phyloP scores from a whole-genome alignment of 2,888 invertebrate species.

The Iphiclides podalirius region DNA sequence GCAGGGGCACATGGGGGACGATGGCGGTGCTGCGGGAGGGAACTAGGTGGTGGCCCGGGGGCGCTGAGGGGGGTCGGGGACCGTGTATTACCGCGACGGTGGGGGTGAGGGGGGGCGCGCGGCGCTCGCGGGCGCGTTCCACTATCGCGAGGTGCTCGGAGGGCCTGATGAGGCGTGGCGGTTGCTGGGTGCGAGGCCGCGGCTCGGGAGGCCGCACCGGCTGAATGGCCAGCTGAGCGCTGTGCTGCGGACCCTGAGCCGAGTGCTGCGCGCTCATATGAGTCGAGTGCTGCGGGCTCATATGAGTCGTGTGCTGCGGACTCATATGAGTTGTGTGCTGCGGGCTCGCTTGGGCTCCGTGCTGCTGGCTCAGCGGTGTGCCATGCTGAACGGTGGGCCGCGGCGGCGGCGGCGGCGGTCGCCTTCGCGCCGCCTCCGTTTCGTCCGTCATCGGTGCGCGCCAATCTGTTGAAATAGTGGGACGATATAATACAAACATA shows the following conservation, averaged over 20 bases:
- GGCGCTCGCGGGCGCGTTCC: slow-evolving; percentile 41
- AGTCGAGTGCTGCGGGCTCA: slow-evolving; percentile 6
- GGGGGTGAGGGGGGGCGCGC: slow-evolving; percentile 52
- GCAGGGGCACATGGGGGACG: slow-evolving; percentile 27
- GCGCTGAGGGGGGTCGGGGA: slow-evolving; percentile 39
- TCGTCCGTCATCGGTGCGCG: slow-evolving; percentile 76
- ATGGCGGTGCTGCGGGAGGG: slow-evolving; percentile 26
- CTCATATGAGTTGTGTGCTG: slow-evolving; percentile 8
- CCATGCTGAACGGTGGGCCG: slow-evolving; percentile 49
- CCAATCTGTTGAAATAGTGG: slow-evolving; percentile 60
- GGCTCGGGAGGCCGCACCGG: slow-evolving; percentile 48
- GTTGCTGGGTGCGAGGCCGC: slow-evolving; percentile 49
- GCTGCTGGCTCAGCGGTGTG: slow-evolving; percentile 10
- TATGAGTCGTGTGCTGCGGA: slow-evolving; percentile 20
- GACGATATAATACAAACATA: slow-evolving; percentile 32
- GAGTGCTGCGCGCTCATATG: slow-evolving; percentile 7
- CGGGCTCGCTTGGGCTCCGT: slow-evolving; percentile 5
- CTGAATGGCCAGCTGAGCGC: slow-evolving; percentile 13
- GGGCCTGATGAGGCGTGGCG: slow-evolving; percentile 66
- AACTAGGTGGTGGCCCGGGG: slow-evolving; percentile 11
- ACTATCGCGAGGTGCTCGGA: slow-evolving; percentile 62
- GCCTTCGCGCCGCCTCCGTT: slow-evolving; percentile 64
- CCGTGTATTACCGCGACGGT: slow-evolving; percentile 55
- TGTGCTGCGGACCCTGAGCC: slow-evolving; percentile 9
- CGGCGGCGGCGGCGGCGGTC: slow-evolving; percentile 61